These are phyloP conservation scores for Agonum fuliginosum DNA, from an alignment of 2,888 invertebrate species.

Conservation along the genomic window DNA sequence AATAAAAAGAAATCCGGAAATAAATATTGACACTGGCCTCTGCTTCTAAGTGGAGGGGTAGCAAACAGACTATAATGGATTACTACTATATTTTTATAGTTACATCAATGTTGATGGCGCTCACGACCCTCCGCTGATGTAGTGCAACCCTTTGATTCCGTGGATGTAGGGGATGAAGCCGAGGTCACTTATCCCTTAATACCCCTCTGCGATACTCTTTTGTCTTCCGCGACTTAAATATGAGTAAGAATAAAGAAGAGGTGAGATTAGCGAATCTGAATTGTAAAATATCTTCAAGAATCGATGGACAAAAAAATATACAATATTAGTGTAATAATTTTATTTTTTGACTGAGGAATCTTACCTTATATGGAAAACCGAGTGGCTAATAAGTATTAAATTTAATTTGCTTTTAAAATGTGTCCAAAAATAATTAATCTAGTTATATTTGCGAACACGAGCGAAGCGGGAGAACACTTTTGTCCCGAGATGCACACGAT, in stretches of 20 bases:
- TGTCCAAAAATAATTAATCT: no score
- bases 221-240: constrained; percentile 20
- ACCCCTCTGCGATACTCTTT: constrained; percentile 32
- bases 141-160: constrained; percentile 14
- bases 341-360: no score
- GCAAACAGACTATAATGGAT: constrained; percentile 14
- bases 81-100: constrained; percentile 47
- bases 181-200: constrained; percentile 42
- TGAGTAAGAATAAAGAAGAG: neutral
- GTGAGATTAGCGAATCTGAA: neutral
- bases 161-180: neutral
- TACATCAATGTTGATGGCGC: constrained; percentile 18
- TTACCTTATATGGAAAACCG: no score
- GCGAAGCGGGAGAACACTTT: no score
- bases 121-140: neutral
- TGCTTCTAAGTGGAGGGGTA: constrained; percentile 21
- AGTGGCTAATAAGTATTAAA: no score
- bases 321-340: no score
- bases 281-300: neutral
- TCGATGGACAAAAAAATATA: no score
- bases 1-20: constrained; percentile 29
- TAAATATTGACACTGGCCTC: constrained; percentile 31
- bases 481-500: no score
- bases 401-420: no score
- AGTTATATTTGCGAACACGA: no score